Percentiles rank a stretch among this genome's conserved stretches.
phyloP scores from a whole-genome alignment of 2,113 vertebrate species.

The Ceyx margarethae region DNA sequence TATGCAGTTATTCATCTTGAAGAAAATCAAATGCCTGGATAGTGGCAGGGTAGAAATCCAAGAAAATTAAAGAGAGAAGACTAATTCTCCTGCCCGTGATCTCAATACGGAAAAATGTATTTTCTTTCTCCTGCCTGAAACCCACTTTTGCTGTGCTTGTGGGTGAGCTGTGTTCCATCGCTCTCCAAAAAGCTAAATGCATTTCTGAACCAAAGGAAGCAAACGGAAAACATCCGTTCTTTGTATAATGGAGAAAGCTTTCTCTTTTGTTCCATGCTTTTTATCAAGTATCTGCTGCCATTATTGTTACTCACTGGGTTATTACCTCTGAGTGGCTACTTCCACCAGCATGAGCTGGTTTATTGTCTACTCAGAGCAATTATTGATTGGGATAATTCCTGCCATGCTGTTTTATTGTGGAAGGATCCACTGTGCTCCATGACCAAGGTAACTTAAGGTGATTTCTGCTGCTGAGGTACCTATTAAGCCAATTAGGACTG shows the following conservation, averaged over 20 bases:
- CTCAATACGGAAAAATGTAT: not conserved
- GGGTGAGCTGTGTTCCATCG: not conserved
- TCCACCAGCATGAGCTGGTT: constrained; percentile 46
- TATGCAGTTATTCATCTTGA: not conserved
- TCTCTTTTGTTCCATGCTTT: constrained; percentile 54
- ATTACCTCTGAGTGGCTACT: constrained; percentile 62
- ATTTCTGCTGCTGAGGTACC: constrained; percentile 41
- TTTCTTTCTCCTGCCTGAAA: not conserved
- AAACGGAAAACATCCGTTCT: constrained; percentile 56
- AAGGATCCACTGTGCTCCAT: not conserved
- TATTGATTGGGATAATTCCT: constrained; percentile 55
- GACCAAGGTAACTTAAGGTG: constrained; percentile 62
- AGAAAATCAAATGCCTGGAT: not conserved
- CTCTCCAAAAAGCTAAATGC: constrained; percentile 33
- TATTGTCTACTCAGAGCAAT: constrained; percentile 51
- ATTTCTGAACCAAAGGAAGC: constrained; percentile 20
- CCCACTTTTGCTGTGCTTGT: not conserved
- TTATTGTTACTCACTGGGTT: constrained; percentile 57
- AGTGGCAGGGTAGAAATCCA: not conserved
- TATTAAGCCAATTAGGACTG: constrained; percentile 34
- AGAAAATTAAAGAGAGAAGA: constrained; percentile 26
- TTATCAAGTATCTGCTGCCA: constrained; percentile 47
- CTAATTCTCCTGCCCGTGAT: constrained; percentile 5
- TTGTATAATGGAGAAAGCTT: constrained; percentile 42
- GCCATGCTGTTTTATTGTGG: constrained; percentile 23